Base-by-base conservation (phyloP, 2,113 vertebrate genomes). In the Toxotes jaculatrix region DNA sequence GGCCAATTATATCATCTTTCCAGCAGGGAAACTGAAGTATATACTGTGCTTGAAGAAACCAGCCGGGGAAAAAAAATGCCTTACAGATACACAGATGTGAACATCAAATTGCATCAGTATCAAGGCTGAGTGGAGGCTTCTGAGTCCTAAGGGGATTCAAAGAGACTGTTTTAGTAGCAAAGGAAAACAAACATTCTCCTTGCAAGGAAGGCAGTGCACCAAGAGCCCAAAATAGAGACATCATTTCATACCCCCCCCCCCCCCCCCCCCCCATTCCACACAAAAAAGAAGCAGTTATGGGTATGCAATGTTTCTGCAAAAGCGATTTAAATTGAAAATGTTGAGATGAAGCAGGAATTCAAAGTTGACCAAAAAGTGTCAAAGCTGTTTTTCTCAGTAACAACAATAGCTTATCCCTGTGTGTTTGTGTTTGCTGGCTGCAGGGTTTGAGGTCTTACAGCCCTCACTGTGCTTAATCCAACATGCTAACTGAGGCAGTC, bases 21-120 rank as follows among this genome's bases (percentile, higher is more conserved):
- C 64, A 75, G 69, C 67, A 74, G 61, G 56, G 57, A 79, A 86
- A 85, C 40, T 74, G 17, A 78, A 80, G 85, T 80, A 36, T 80
- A 80, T 62, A 79, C 57, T 85, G 77, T 85, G 61, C 79, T 87
- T 62, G 56, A 65, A 80, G 85, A 80, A 90, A 91, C 80, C 89
- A 81, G 86, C 49, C 38, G 81, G 45, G 83, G 55, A 67, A 55
- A 56, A 65, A 73, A 86, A 78, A 86, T 69, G 80, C 76, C 85
- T 90, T 55, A 74, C 79, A 88, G 87, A 91, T 84, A 75, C 88
- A 87, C 84, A 86, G 90, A 91, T 83, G 82, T 88, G 85, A 91
- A 91, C 89, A 91, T 92, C 92, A 91, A 85, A 84, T 83, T 86
- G 86, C 91, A 90, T 91, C 85, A 90, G 61, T 86, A 88, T 91